A percentile compares a stretch with the other conserved stretches of the same genome.
phyloP scores from a whole-genome alignment of 2,113 vertebrate species.

The Melanocharis versteri region DNA sequence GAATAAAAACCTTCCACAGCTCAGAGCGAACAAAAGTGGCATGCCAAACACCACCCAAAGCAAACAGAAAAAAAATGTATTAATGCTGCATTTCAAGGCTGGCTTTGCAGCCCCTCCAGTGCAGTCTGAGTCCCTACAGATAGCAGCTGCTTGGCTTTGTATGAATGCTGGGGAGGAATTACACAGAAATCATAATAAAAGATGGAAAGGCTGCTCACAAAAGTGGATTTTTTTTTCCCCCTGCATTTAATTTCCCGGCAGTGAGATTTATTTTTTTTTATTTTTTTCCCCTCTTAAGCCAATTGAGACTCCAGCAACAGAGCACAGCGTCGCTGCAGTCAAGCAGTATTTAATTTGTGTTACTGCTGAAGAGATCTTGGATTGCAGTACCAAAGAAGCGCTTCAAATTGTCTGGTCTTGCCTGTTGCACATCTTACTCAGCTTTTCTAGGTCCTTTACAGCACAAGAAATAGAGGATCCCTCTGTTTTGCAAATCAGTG shows the following conservation, averaged over 20 bases:
- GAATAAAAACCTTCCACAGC: neutral
- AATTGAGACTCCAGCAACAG: neutral
- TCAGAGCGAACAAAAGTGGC: neutral
- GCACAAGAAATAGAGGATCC: neutral
- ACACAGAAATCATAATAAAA: neutral
- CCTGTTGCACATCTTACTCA: neutral
- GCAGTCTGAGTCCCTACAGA: neutral
- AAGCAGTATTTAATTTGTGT: constrained; percentile 13
- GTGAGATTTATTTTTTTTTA: neutral
- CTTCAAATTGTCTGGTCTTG: neutral
- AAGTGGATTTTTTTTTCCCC: neutral
- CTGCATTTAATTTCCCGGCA: neutral
- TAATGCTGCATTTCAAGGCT: neutral
- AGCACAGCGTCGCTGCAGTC: neutral
- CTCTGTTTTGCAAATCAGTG: neutral
- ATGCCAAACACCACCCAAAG: neutral
- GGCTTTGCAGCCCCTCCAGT: neutral
- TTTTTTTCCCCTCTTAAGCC: neutral
- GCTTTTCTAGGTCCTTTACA: neutral
- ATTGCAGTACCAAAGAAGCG: neutral
- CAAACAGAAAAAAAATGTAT: neutral
- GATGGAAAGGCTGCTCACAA: neutral
- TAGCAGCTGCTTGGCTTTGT: neutral
- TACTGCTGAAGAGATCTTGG: neutral
- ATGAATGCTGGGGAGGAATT: neutral